Base-by-base conservation (phyloP, 2,797 vertebrate species). In the Microctenopoma steveboyesi region DNA sequence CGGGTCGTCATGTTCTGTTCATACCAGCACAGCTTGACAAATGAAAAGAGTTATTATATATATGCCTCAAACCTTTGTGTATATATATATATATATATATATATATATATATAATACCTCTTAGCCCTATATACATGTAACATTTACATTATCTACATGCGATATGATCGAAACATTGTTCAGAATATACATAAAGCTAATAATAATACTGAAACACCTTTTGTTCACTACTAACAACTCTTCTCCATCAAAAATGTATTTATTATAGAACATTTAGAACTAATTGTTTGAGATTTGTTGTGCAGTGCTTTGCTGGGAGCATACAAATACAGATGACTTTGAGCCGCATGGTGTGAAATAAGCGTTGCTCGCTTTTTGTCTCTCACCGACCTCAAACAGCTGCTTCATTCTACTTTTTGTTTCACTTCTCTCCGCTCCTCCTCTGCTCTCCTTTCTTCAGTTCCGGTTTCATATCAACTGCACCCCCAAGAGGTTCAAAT, bases 401-500 rank as follows among this genome's bases (percentile, higher is more conserved):
- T 45, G 57, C 57, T 68, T 63, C 14, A 15, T 43, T 5, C 14
- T 16, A 25, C 2, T 51, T 47, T 43, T 14, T 64, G 46, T 52
- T 11, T 62, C 42, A 28, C 49, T 71, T 4, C 69, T 55, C 51
- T 48, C 33, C 11, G 54, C 28, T 11, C 66, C 67, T 47, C 22
- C 14, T 18, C 42, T 72, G 25, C 47, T 74, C 33, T 56, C 56
- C 3, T 56, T 28, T 68, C 54, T 33, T 72, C 77, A 94, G 92
- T 72, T 67, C 81, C 90, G 52, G 70, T 69, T 55, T 86, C 86
- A 8, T 86, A 87, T 57, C 87, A 88, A 46, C 80, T 76, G 49
- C 85, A 76, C 72, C 83, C 80, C 47, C 89, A 66, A 7, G 91
- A 86, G 83, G 85, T 40, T 72, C 82, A 89, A 63, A 57, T 30